Base-by-base conservation (phyloP, 2,888 invertebrate genomes). In the Eilema depressum region DNA sequence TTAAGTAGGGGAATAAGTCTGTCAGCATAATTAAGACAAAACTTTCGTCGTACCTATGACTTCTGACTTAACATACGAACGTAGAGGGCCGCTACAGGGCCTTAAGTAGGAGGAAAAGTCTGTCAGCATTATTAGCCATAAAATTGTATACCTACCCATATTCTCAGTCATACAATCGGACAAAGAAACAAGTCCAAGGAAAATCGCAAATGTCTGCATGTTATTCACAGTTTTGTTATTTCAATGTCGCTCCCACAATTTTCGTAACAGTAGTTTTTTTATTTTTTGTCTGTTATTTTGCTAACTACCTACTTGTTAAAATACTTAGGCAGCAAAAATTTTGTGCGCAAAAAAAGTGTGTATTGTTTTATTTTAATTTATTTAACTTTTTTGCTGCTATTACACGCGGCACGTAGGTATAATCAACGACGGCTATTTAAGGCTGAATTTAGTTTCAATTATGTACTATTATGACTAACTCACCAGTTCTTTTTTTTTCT, bases 201-300 rank as follows among this genome's bases (percentile, higher is more conserved):
- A 53, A 59, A 53, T 63, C 59, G 53, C 63, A 57, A 66, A 65
- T 69, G 70, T 26, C 30, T 63, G 68, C 62, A 61, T 68, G 30
- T 56, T 63, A 68, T 66, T 57, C 28, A 69, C 61, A 25, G 68
- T 72, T 69, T 72, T 66, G 66, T 69, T 72, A 69, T 63, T 72
- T 72, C 72, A 72, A 72, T 72, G 72, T 41, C 72, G 68, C 68
- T 72, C 72, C 63, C 72, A 72, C 69, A 66, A 63, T 72, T 65
- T 68, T 68, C 25, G 60, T 62, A 71, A 68, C 61, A 64, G 68
- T 64, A 53, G 10, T 47, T 28, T 65, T 57, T 47, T 64, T 64
- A n/a, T 28, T 33, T 68, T 68, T 62, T 71, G 59, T 53, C 25
- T 64, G 53, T 70, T 65, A 70, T 70, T 71, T 68, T 59, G 59